Evolutionary conservation across 2,888 invertebrate genomes (phyloP).

Genomic region (Heliconius sara): DNA sequence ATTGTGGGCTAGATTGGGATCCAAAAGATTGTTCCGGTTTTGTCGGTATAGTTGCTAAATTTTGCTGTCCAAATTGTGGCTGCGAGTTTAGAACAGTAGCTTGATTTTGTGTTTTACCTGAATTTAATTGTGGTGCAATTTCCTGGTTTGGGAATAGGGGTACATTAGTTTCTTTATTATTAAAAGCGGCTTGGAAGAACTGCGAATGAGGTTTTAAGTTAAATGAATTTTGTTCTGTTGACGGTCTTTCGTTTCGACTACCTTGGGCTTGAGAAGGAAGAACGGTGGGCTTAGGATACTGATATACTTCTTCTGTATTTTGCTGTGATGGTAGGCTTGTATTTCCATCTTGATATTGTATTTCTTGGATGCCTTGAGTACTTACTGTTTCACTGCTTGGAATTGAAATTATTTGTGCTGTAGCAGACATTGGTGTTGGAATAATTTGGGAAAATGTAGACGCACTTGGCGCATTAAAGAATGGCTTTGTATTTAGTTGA

Average conservation of each 20-base stretch:
- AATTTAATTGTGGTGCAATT: too few relatives aligned
- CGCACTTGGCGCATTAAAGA: constrained; percentile 11
- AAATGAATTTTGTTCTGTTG: constrained; percentile 6
- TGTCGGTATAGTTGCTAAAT: not conserved
- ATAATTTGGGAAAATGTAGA: constrained; percentile 8
- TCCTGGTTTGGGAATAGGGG: too few relatives aligned
- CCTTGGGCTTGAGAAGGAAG: constrained; percentile 49
- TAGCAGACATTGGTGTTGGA: constrained; percentile 3
- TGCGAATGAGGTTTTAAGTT: not conserved
- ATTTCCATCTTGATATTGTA: constrained; percentile 21
- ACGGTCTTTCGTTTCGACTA: not conserved
- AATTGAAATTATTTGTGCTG: constrained; percentile 4
- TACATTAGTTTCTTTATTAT: too few relatives aligned
- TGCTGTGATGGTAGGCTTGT: constrained; percentile 34
- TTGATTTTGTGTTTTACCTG: too few relatives aligned
- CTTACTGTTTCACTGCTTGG: not conserved
- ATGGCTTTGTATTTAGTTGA: constrained; percentile 15
- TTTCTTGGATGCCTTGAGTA: not conserved
- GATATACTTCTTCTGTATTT: constrained; percentile 62
- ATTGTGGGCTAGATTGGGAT: not conserved
- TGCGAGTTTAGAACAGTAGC: not conserved
- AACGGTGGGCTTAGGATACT: constrained; percentile 66
- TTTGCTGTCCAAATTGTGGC: constrained; percentile 4
- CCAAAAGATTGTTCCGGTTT: not conserved
- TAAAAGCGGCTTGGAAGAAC: not conserved